Conservation (phyloP, 2,797 vertebrate genomes). For the Ctenochaetus hawaiiensis region DNA sequence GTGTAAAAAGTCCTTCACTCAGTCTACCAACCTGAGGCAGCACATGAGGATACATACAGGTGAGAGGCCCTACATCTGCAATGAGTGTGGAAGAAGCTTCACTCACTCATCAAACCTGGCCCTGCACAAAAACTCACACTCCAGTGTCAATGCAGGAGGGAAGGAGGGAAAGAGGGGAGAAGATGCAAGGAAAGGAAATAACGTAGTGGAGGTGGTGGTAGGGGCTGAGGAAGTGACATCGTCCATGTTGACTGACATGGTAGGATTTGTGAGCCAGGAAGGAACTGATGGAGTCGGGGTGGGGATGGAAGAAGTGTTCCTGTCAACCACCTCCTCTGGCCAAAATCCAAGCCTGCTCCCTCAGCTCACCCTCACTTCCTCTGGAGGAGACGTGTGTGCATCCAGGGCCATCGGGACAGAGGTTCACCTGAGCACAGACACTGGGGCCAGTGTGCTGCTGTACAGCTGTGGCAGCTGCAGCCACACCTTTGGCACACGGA, state of each 20-base stretch:
- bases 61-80: slow-evolving; percentile 92
- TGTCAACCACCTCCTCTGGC: slow-evolving; percentile 75
- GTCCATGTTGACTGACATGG: slow-evolving; percentile 87
- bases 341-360: slow-evolving; percentile 73
- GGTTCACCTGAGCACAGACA: slow-evolving; percentile 83
- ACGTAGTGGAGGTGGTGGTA: slow-evolving; percentile 77
- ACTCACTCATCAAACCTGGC: slow-evolving; percentile 94
- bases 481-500: slow-evolving; percentile 89
- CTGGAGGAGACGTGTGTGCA: slow-evolving; percentile 56
- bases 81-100: slow-evolving; percentile 91
- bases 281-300: slow-evolving; percentile 81
- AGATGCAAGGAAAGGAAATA: slow-evolving; percentile 40
- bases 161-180: slow-evolving; percentile 71
- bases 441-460: slow-evolving; percentile 86
- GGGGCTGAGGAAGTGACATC: slow-evolving; percentile 82
- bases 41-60: slow-evolving; percentile 94
- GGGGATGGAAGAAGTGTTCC: slow-evolving; percentile 85
- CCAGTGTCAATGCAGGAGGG: slow-evolving; percentile 69
- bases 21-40: slow-evolving; percentile 93
- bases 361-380: slow-evolving; percentile 78
- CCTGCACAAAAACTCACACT: slow-evolving; percentile 87
- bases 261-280: slow-evolving; percentile 86
- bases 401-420: slow-evolving; percentile 82
- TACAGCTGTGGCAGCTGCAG: slow-evolving; percentile 91
- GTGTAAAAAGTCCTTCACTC: slow-evolving; percentile 93